Percentiles rank a stretch among this genome's conserved stretches.
Conservation (phyloP, 2,888 invertebrate genomes). For the Drosophila fulvimacula region DNA sequence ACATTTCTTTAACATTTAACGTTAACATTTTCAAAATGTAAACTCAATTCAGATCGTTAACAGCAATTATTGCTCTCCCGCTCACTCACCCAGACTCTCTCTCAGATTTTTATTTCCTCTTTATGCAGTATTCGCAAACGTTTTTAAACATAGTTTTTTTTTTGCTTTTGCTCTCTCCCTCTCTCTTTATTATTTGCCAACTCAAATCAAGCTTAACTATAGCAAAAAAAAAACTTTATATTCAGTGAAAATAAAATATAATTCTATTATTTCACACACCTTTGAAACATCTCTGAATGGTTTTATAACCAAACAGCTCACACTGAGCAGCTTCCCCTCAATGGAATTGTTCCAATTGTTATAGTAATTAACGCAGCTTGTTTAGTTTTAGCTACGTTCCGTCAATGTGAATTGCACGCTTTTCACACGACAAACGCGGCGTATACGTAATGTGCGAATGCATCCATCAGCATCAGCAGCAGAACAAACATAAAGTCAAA, state of each 20-base stretch:
- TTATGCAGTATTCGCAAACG: no score
- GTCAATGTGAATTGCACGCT: constrained; percentile 65
- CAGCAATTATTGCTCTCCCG: no score
- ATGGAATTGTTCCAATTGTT: constrained; percentile 33
- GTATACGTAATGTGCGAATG: constrained; percentile 52
- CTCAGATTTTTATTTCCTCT: no score
- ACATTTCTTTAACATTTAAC: no score
- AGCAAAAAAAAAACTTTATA: no score
- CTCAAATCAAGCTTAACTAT: no score
- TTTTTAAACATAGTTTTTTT: no score
- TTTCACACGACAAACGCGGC: constrained; percentile 44
- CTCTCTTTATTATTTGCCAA: not conserved
- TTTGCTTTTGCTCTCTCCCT: no score
- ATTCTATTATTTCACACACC: not conserved
- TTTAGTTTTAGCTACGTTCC: constrained; percentile 54
- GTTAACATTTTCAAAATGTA: no score
- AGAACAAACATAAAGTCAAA: not conserved
- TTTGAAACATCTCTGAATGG: not conserved
- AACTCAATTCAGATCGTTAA: no score
- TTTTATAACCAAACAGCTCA: not conserved
- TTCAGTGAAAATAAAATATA: no score
- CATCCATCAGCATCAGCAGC: constrained; percentile 1
- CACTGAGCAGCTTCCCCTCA: not conserved
- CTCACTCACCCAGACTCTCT: no score
- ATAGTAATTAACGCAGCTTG: constrained; percentile 53